phyloP scores from a whole-genome alignment of 2,113 vertebrate species.

The Vulpes vulpes region DNA sequence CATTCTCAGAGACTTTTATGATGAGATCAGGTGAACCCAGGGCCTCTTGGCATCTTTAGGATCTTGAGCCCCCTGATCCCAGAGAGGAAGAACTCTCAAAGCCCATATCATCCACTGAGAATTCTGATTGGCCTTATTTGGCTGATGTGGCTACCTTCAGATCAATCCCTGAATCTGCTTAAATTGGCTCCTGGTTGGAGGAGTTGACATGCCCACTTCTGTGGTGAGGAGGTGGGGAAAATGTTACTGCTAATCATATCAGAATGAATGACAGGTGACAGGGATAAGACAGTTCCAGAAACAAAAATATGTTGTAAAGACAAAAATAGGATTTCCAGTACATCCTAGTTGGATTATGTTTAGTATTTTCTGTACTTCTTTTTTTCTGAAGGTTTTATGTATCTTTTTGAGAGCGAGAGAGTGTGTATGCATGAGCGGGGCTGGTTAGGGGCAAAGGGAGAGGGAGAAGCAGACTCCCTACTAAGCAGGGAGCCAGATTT shows the following conservation, averaged over 20 bases:
- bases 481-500: too few species aligned
- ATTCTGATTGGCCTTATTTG: background rate
- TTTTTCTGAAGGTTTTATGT: background rate
- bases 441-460: too few species aligned
- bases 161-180: background rate
- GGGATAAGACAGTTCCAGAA: slow-evolving; percentile 9
- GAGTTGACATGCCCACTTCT: background rate
- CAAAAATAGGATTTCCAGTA: slow-evolving; percentile 21
- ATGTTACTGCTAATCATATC: background rate
- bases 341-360: background rate
- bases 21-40: background rate
- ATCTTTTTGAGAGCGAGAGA: background rate
- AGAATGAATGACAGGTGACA: background rate
- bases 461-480: too few species aligned
- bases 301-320: background rate
- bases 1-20: background rate
- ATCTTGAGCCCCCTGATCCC: background rate
- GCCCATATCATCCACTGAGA: background rate
- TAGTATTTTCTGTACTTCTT: slow-evolving; percentile 10
- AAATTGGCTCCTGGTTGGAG: background rate
- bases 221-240: background rate
- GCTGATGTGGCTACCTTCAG: background rate
- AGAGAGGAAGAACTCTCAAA: background rate
- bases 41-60: background rate
- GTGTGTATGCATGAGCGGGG: background rate